phyloP scores from a whole-genome alignment of 30 jellyfish, hydroid and myxozoan species.

The Aurelia sp. region DNA sequence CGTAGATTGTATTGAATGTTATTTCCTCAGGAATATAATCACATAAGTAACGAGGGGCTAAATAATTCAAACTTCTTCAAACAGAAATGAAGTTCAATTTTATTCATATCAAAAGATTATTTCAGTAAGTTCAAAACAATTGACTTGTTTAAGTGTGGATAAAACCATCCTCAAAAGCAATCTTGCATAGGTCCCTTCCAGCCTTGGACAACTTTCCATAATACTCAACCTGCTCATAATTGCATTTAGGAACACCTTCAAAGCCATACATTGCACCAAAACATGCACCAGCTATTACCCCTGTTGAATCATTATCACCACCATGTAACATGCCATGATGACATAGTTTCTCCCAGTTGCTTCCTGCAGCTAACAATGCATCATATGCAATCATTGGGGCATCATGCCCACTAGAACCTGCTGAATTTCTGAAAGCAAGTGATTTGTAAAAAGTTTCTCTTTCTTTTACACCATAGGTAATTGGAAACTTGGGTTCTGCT shows the following conservation, averaged over 20 bases:
- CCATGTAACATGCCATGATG: constrained; percentile 95
- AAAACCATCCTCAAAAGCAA: constrained; percentile 62
- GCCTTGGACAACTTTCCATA: constrained; percentile 56
- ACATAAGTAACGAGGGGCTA: no score
- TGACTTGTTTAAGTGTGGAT: no score
- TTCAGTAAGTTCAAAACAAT: no score
- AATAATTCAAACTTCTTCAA: no score
- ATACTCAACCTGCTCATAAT: constrained; percentile 80
- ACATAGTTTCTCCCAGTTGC: constrained; percentile 86
- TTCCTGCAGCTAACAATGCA: constrained; percentile 86
- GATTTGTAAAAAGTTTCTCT: constrained; percentile 89
- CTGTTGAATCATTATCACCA: constrained; percentile 97
- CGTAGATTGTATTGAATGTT: no score
- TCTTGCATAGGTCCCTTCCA: constrained; percentile 55
- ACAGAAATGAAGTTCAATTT: no score
- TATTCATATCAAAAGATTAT: no score
- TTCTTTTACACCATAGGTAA: constrained; percentile 68
- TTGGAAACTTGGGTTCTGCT: constrained; percentile 80
- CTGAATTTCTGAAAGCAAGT: constrained; percentile 69
- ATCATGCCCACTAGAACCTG: constrained; percentile 98
- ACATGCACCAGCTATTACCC: constrained; percentile 95
- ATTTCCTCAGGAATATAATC: no score
- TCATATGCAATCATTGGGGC: constrained; percentile 99
- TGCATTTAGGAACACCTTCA: constrained; percentile 76
- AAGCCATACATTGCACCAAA: constrained; percentile 92